Evolutionary conservation across 2,113 vertebrate species (phyloP).

Genomic region (Phyllostomus discolor): DNA sequence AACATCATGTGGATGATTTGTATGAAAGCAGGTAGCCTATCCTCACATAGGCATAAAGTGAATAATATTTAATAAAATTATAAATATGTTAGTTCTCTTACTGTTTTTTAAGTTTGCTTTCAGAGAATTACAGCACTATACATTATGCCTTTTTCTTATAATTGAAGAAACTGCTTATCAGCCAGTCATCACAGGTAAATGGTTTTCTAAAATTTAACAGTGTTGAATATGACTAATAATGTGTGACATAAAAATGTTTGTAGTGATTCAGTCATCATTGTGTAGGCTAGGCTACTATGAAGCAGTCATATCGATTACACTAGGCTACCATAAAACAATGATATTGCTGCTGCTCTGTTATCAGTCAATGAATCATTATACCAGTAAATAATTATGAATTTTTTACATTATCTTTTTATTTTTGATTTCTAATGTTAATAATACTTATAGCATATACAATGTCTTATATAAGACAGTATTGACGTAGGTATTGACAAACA

Average conservation of each 20-base stretch:
- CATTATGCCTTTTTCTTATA: neutral
- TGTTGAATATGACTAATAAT: neutral
- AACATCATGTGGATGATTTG: neutral
- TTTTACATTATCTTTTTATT: neutral
- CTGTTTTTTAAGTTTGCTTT: neutral
- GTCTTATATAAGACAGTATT: neutral
- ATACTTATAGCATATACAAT: neutral
- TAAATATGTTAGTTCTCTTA: neutral
- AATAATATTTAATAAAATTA: neutral
- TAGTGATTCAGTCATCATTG: neutral
- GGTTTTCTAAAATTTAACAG: neutral
- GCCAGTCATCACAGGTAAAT: neutral
- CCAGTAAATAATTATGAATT: neutral
- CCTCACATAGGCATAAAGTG: neutral
- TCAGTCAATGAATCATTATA: neutral
- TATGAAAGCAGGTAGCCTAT: neutral
- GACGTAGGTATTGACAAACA: neutral
- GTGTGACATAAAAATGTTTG: neutral
- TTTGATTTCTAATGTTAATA: neutral
- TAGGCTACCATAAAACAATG: neutral
- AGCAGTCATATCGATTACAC: neutral
- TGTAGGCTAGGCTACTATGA: neutral
- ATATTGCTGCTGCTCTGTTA: neutral
- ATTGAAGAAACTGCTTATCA: neutral
- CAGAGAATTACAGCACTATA: neutral